phyloP scores from a whole-genome alignment of 2,797 vertebrate species.

The Toxotes lorentzi region DNA sequence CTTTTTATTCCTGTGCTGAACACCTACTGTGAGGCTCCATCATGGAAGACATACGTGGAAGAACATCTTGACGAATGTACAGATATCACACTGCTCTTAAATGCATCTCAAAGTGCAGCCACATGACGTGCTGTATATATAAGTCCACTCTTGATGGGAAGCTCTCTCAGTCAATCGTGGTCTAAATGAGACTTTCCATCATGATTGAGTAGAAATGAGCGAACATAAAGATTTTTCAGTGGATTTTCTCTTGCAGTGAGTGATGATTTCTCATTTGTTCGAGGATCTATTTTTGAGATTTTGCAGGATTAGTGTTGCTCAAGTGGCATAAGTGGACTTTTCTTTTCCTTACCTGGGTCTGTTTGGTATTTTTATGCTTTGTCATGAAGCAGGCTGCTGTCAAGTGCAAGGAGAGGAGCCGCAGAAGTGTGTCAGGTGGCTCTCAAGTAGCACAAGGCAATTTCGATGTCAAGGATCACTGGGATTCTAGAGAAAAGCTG shows the following conservation, averaged over 20 bases:
- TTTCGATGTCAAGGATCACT: constrained; percentile 32
- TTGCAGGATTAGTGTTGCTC: background rate
- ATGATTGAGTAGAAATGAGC: background rate
- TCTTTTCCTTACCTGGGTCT: background rate
- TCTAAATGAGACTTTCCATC: too few species aligned
- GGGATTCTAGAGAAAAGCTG: too few species aligned
- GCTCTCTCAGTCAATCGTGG: background rate
- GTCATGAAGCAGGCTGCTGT: constrained; percentile 26
- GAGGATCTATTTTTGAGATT: background rate
- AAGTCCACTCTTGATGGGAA: background rate
- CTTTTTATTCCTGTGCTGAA: constrained; percentile 1
- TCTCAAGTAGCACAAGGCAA: constrained; percentile 25
- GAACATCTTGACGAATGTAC: constrained; percentile 14
- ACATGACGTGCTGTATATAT: background rate
- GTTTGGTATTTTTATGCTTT: constrained; percentile 19
- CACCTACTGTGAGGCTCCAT: background rate
- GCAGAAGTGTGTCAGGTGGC: constrained; percentile 24
- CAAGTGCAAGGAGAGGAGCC: background rate
- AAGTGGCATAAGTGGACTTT: background rate
- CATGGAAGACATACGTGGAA: constrained; percentile 10
- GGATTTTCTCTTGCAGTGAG: background rate
- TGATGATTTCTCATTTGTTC: constrained; percentile 2
- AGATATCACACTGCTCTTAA: constrained; percentile 10
- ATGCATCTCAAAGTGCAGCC: constrained; percentile 13
- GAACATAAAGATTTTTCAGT: background rate